Evolutionary conservation across 2,113 vertebrate genomes (phyloP).

Genomic region (Scolopax mira): DNA sequence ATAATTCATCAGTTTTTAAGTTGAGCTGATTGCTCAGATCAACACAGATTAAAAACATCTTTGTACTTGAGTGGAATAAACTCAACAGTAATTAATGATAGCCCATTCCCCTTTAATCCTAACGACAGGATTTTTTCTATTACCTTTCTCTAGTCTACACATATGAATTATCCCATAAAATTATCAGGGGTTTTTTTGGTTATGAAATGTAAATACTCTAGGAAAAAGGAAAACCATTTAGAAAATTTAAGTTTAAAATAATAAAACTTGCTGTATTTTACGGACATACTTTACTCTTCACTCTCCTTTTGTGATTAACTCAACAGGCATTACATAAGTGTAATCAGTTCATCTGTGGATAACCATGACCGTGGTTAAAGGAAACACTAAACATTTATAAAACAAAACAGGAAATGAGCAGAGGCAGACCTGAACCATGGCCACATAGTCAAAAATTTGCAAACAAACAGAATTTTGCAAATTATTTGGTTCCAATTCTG

Average conservation of each 20-base stretch:
- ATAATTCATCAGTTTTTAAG: not conserved
- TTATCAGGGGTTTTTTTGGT: not conserved
- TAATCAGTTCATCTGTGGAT: not conserved
- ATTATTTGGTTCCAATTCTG: not conserved
- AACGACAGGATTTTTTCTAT: not conserved
- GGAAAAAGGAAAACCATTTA: not conserved
- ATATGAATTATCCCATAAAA: not conserved
- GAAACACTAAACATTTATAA: not conserved
- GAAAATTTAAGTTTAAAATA: not conserved
- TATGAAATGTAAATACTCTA: not conserved
- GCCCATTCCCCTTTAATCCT: constrained; percentile 8
- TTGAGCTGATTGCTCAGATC: not conserved
- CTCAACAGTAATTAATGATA: not conserved
- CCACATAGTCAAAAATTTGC: not conserved
- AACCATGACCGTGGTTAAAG: not conserved
- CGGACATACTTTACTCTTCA: not conserved
- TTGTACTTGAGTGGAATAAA: not conserved
- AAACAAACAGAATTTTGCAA: not conserved
- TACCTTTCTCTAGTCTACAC: not conserved
- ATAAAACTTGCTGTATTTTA: not conserved
- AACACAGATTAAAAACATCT: not conserved
- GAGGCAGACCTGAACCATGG: not conserved
- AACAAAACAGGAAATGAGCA: not conserved
- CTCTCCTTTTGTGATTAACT: not conserved
- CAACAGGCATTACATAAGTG: not conserved